phyloP scores from a whole-genome alignment of 2,797 vertebrate genomes.

The Harpagifer antarcticus region DNA sequence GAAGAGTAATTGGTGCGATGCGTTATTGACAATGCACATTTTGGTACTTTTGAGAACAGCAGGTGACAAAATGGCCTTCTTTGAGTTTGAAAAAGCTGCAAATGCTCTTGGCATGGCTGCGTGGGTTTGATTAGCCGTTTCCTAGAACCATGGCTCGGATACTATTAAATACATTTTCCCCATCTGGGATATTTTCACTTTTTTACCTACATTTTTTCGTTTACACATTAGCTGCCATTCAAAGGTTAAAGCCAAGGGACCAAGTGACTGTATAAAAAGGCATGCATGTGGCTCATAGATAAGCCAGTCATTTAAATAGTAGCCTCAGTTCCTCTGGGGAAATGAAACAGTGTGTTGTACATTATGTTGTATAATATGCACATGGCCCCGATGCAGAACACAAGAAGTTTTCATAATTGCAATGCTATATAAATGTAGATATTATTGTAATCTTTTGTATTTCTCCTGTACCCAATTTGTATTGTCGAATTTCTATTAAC shows the following conservation, averaged over 20 bases:
- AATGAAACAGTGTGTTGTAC: slow-evolving; percentile 29
- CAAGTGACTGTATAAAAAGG: background rate
- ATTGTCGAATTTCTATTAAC: background rate
- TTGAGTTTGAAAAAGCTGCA: slow-evolving; percentile 32
- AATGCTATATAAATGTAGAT: background rate
- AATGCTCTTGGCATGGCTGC: slow-evolving; percentile 15
- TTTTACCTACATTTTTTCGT: background rate
- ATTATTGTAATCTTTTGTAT: slow-evolving; percentile 9
- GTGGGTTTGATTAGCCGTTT: background rate
- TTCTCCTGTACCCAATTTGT: background rate
- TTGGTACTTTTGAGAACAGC: slow-evolving; percentile 29
- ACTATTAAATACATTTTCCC: background rate
- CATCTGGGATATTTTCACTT: background rate
- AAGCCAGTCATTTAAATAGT: slow-evolving; percentile 33
- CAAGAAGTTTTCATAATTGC: slow-evolving; percentile 1
- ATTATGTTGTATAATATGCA: background rate
- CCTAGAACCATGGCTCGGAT: background rate
- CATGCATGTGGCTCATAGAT: slow-evolving; percentile 22
- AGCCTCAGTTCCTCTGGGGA: slow-evolving; percentile 15
- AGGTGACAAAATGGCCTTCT: slow-evolving; percentile 41
- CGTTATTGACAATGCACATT: slow-evolving; percentile 51
- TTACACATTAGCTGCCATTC: slow-evolving; percentile 1
- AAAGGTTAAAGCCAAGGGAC: background rate
- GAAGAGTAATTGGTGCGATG: slow-evolving; percentile 51
- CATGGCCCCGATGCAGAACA: slow-evolving; percentile 1